Evolutionary conservation across 2,113 vertebrate species (phyloP).

Genomic region (Coptodon rendalli): DNA sequence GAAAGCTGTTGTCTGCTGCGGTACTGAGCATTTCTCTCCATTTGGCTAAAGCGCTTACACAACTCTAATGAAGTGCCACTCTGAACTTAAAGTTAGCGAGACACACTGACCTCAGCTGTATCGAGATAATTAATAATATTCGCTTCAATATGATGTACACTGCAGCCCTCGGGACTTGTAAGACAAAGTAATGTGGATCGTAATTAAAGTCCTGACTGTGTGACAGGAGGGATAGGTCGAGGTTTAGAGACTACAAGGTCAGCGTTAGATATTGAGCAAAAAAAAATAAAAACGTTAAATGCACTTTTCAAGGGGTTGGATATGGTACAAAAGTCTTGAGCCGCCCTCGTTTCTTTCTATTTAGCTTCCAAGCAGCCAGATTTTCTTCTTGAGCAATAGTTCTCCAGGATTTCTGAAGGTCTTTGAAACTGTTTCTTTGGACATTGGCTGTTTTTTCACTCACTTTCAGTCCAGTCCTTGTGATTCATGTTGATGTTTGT

Average conservation of each 20-base stretch:
- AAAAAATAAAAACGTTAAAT: neutral
- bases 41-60: neutral
- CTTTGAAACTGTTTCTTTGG: neutral
- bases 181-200: neutral
- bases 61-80: neutral
- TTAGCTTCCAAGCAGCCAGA: neutral
- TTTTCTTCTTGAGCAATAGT: neutral
- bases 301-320: neutral
- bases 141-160: neutral
- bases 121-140: slow-evolving; percentile 4
- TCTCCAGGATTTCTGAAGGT: neutral
- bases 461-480: neutral
- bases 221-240: neutral
- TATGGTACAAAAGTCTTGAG: neutral
- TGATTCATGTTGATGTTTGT: neutral
- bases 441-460: neutral
- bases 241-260: neutral
- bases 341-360: neutral
- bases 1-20: neutral
- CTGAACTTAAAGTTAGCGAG: neutral
- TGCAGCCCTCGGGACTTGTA: neutral
- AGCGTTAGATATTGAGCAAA: neutral
- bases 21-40: neutral
- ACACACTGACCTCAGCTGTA: slow-evolving; percentile 10
- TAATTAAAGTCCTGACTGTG: slow-evolving; percentile 4